Evolutionary conservation across 1,140 invertebrate genomes (phyloP), one percentile per base, ranked within the genome.

Genomic region (Macrotrachela quadricornifera): DNA sequence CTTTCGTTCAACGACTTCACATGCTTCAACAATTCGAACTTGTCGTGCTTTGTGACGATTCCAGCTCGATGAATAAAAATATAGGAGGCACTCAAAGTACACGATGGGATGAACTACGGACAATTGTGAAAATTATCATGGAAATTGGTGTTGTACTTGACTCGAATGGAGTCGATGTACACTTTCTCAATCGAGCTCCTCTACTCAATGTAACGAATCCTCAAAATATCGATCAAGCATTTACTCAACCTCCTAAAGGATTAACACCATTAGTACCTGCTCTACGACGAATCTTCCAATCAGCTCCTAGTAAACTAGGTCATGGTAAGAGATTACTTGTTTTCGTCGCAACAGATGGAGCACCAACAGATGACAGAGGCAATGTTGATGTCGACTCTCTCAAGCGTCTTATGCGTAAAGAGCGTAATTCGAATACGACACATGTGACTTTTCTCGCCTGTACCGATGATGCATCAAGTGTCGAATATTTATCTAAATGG

Each of bases 401-500:
- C n/a, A n/a, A n/a, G n/a, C n/a, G n/a, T n/a, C n/a, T n/a, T n/a
- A n/a, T n/a, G n/a, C n/a, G n/a, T n/a, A n/a, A n/a, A n/a, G n/a
- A n/a, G n/a, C n/a, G n/a, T n/a, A 45, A 10, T 38, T 17, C 37
- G 12, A 44, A 38, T 40, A 51, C 50, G 9, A 51, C 50, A 13
- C 43, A 44, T 30, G 50, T 51, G 8, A 44, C 50, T 15, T n/a
- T n/a, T n/a, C n/a, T n/a, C n/a, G n/a, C n/a, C n/a, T 51, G 50
- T 21, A 51, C 50, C 2, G 50, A 51, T 39, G 50, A 51, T 18
- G 50, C 43, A 13, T 15, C 38, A 16, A 51, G 41, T 8, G 45
- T 51, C 41, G 36, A 51, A 17, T 51, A 51, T 51, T 46, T 51
- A 21, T 44, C 43, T 37, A 46, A 51, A 18, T 51, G 50, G 50